Conservation (phyloP, 1,140 invertebrate species). For the Brachionus plicatilis region DNA sequence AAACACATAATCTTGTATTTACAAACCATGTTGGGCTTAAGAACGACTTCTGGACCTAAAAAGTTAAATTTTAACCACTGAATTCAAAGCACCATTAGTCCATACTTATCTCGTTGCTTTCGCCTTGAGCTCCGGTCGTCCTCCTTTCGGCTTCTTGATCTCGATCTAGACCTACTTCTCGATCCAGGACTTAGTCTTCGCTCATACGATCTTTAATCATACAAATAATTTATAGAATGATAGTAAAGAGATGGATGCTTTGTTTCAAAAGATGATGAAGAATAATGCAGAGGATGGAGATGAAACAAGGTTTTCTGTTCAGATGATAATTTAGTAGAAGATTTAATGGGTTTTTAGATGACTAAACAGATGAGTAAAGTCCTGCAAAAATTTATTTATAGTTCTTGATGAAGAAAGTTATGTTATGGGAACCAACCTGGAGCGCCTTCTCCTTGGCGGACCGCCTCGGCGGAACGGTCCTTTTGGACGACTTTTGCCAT, state of each 20-base stretch:
- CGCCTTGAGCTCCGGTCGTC: neutral
- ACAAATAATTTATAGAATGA: neutral
- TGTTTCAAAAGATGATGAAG: neutral
- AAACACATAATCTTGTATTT: neutral
- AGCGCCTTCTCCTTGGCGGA: neutral
- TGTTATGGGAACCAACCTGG: neutral
- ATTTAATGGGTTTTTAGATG: neutral
- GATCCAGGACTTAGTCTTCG: neutral
- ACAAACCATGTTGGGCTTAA: neutral
- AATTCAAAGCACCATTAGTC: neutral
- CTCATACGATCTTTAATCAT: conserved; percentile 20
- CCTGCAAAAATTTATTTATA: neutral
- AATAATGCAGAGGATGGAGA: neutral
- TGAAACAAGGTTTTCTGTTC: neutral
- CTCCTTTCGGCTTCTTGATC: neutral
- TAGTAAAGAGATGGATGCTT: neutral
- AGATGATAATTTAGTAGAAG: neutral
- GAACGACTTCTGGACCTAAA: conserved; percentile 19
- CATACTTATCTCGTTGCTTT: neutral
- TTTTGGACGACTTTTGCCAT: conserved; percentile 58
- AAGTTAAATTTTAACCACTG: neutral
- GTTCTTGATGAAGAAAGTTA: neutral
- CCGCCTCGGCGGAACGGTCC: neutral
- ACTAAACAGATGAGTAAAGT: neutral
- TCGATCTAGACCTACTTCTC: conserved; percentile 4